These are phyloP conservation scores for Anhinga rufa DNA, from an alignment of 2,113 vertebrate genomes.

Conservation along the genomic window DNA sequence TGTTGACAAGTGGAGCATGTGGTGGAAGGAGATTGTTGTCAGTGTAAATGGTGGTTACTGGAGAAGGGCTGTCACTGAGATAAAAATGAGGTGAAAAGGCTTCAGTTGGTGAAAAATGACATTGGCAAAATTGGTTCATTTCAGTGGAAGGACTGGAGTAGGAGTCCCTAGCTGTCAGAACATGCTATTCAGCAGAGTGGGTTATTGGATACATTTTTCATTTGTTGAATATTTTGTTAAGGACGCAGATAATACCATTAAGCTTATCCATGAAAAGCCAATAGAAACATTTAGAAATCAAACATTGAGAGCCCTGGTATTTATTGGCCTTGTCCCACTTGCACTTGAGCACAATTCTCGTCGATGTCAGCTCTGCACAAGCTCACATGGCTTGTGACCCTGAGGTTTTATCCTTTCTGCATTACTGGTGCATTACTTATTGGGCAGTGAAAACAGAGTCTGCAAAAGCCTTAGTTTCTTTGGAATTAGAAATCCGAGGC, in stretches of 20 bases:
- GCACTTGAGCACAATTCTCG: neutral
- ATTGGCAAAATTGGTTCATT: conserved; percentile 55
- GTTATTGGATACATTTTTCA: neutral
- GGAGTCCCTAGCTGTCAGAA: conserved; percentile 32
- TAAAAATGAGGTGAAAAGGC: conserved; percentile 49
- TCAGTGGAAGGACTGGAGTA: neutral
- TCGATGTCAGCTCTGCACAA: neutral
- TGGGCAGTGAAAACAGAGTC: neutral
- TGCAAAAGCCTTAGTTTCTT: neutral
- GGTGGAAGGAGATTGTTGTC: conserved; percentile 50
- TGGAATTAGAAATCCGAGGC: neutral
- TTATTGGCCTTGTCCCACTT: neutral
- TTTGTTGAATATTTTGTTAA: conserved; percentile 12
- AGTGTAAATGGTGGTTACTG: conserved; percentile 54
- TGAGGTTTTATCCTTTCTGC: neutral
- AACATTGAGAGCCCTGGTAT: neutral
- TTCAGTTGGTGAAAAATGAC: conserved; percentile 52
- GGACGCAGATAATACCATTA: neutral
- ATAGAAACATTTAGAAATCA: neutral
- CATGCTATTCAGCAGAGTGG: neutral
- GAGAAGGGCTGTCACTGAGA: conserved; percentile 26
- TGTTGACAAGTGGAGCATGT: conserved; percentile 56
- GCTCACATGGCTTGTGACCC: neutral
- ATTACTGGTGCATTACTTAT: neutral
- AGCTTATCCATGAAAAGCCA: neutral